A percentile compares a stretch with the other conserved stretches of the same genome.
These are phyloP conservation scores for Blastobasis adustella DNA, from an alignment of 2,888 invertebrate genomes.

Conservation along the genomic window DNA sequence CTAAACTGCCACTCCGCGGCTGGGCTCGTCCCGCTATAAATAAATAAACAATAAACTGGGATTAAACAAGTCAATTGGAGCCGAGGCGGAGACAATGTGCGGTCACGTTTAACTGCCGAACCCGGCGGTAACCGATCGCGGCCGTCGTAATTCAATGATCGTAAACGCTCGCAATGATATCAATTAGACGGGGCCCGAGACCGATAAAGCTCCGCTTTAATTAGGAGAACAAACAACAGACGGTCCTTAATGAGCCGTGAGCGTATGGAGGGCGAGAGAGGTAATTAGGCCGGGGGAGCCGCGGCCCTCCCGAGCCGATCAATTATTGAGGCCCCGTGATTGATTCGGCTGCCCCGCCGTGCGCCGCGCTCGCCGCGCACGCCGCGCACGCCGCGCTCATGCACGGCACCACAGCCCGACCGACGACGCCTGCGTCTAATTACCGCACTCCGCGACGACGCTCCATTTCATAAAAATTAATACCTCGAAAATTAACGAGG, in stretches of 20 bases:
- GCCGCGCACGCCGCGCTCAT: constrained; percentile 9
- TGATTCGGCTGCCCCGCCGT: constrained; percentile 44
- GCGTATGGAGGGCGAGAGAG: constrained; percentile 62
- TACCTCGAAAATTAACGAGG: constrained; percentile 16
- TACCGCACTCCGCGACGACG: constrained; percentile 11
- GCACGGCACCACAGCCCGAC: constrained; percentile 19
- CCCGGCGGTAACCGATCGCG: constrained; percentile 60
- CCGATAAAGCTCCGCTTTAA: constrained; percentile 73
- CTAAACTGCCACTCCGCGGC: too few relatives aligned
- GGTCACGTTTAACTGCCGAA: constrained; percentile 66
- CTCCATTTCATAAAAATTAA: constrained; percentile 17
- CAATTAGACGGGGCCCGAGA: constrained; percentile 67
- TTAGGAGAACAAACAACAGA: constrained; percentile 74
- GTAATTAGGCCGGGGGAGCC: constrained; percentile 63
- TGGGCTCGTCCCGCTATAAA: constrained; percentile 35
- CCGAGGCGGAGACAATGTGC: constrained; percentile 62
- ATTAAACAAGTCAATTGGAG: constrained; percentile 68
- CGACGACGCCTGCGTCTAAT: constrained; percentile 32
- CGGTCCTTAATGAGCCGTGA: constrained; percentile 70
- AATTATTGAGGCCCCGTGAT: constrained; percentile 65
- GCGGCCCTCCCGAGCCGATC: constrained; percentile 41
- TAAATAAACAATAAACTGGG: constrained; percentile 68
- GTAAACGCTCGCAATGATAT: constrained; percentile 72
- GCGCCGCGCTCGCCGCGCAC: constrained; percentile 15
- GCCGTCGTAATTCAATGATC: constrained; percentile 69